Base-by-base conservation (phyloP, 2,888 invertebrate species). In the Unio delphinus region DNA sequence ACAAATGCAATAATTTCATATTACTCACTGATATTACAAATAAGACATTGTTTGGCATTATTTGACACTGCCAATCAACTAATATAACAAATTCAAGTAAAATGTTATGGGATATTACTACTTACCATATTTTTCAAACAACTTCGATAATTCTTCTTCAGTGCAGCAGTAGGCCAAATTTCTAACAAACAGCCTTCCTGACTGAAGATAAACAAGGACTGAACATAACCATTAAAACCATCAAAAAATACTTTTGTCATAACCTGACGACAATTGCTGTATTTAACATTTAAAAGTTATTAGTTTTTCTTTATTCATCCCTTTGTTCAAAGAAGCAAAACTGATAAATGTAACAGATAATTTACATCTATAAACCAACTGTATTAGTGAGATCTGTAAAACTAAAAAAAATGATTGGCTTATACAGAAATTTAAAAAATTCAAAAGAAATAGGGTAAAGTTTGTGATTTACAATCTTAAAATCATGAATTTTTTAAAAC, bases 151-250 rank as follows among this genome's bases (percentile, higher is more conserved):
- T 85, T 98, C 96, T 73, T 95, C 94, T 90, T 98, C 97, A 0
- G 94, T 95, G 11, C 94, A 93, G 4, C 94, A 93, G 87, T 97
- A 99, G 0, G 97, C 92, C 70, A 99, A 92, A 91, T 99, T 99
- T 74, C 98, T 92, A 1, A 98, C 92, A 91, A 96, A 99, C 84
- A 99, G 94, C 80, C 95, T 93, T 3, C 99, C 99, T 78, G 97
- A 96, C 86, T 92, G 81, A 11, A 80, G 73, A 34, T 54, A n/a
- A 70, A 20, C 30, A 20, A 23, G 28, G 18, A 28, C 20, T 54
- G 20, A 61, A 67, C 15, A 18, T 23, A 55, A n/a, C 30, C 7
- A 28, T 65, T 18, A 65, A 65, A 20, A 57, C 58, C 23, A 56
- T 11, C n/a, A 26, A 26, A 18, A 30, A 1, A 17, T 23, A 7